Percentiles rank a stretch among this genome's conserved stretches.
Conservation (phyloP, 2,888 invertebrate genomes). For the Andricus curvator region DNA sequence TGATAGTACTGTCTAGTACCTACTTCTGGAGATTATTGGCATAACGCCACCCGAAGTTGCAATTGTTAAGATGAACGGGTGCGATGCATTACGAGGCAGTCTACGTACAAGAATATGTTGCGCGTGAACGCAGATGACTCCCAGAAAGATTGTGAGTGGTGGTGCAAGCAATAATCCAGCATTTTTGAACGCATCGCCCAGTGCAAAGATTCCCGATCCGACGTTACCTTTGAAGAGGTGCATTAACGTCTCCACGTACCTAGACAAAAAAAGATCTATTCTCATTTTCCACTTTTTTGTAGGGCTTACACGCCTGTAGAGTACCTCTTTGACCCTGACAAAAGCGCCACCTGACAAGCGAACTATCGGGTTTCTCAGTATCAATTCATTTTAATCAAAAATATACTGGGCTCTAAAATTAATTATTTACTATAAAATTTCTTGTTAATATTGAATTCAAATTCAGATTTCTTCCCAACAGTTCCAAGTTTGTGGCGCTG, state of each 20-base stretch:
- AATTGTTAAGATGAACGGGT: constrained; percentile 46
- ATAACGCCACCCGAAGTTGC: constrained; percentile 40
- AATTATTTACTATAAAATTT: too few species aligned
- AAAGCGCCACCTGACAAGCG: too few species aligned
- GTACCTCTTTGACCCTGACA: too few species aligned
- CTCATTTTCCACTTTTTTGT: background rate
- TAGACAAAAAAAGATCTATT: constrained; percentile 74
- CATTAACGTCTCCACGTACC: constrained; percentile 92
- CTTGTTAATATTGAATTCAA: too few species aligned
- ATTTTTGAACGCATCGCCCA: constrained; percentile 96
- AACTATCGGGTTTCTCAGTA: too few species aligned
- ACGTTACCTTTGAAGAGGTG: constrained; percentile 97
- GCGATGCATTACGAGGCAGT: constrained; percentile 47
- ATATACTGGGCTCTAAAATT: too few species aligned
- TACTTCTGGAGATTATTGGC: constrained; percentile 40
- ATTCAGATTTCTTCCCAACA: too few species aligned
- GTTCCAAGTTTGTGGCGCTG: too few species aligned
- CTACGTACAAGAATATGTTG: constrained; percentile 91
- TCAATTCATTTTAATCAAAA: too few species aligned
- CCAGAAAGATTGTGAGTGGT: constrained; percentile 88
- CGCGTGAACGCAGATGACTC: constrained; percentile 93
- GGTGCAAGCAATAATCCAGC: constrained; percentile 93
- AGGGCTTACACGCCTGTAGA: too few species aligned
- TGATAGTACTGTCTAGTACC: constrained; percentile 37
- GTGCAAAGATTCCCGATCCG: constrained; percentile 96